These are phyloP conservation scores for Sebastes itinus DNA, from an alignment of 2,797 vertebrate genomes.

Conservation along the genomic window DNA sequence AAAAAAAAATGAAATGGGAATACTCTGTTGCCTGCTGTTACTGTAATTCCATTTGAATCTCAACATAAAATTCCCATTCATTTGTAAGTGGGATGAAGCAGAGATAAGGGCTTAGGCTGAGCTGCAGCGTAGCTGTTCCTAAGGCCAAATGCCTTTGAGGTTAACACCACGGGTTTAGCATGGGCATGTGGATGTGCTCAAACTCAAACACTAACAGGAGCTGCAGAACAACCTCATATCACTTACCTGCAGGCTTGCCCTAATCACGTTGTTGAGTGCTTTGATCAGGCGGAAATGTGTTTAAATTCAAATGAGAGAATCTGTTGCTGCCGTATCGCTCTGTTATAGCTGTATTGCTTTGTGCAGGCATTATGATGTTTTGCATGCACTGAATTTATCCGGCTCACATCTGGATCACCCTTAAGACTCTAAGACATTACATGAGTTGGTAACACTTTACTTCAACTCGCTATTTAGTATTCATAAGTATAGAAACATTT, in stretches of 20 bases:
- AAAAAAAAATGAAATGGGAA: conserved; percentile 33
- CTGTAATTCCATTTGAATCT: conserved; percentile 60
- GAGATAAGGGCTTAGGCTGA: conserved; percentile 48
- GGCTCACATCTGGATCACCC: not conserved
- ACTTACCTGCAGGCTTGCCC: conserved; percentile 9
- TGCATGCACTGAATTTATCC: not conserved
- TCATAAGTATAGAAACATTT: not conserved
- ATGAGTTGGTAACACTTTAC: not conserved
- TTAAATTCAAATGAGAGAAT: conserved; percentile 32
- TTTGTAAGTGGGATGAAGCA: conserved; percentile 57
- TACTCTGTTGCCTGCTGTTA: conserved; percentile 34
- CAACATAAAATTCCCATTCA: conserved; percentile 61
- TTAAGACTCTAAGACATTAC: not conserved
- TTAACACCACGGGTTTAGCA: conserved; percentile 42
- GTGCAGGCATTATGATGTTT: not conserved
- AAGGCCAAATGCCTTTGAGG: conserved; percentile 45
- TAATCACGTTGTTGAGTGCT: not conserved
- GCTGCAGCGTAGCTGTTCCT: conserved; percentile 28
- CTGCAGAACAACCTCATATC: conserved; percentile 16
- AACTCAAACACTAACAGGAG: conserved; percentile 14
- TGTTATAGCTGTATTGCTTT: not conserved
- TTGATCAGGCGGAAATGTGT: conserved; percentile 28
- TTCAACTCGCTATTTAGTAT: not conserved
- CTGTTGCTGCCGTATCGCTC: not conserved
- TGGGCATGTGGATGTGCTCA: conserved; percentile 25